A percentile compares a stretch with the other conserved stretches of the same genome.
These are phyloP conservation scores for Sebastes kiyomatsui DNA, from an alignment of 2,797 vertebrate species.

Conservation along the genomic window DNA sequence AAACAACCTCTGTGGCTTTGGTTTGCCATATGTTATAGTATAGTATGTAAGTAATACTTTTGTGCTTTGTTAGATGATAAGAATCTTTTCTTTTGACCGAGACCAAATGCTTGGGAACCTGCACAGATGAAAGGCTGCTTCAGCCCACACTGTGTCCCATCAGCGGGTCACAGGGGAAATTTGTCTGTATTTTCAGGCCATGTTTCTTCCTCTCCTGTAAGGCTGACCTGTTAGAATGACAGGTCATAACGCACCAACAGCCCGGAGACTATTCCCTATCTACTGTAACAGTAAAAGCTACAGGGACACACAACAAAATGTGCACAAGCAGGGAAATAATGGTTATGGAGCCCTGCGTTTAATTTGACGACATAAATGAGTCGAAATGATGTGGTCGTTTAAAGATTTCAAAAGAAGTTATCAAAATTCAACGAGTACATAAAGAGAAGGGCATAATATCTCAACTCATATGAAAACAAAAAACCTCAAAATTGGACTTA, in stretches of 20 bases:
- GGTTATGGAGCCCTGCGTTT: neutral
- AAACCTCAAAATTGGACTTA: neutral
- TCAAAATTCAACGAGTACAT: neutral
- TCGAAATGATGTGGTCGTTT: neutral
- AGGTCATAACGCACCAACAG: conserved; percentile 27
- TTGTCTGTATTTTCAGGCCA: conserved; percentile 32
- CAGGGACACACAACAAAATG: neutral
- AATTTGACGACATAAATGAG: neutral
- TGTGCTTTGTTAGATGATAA: neutral
- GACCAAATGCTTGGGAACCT: conserved; percentile 9
- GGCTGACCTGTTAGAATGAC: conserved; percentile 39
- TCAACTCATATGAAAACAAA: neutral
- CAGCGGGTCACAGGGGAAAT: conserved; percentile 47
- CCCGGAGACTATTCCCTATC: neutral
- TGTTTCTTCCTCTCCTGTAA: conserved; percentile 30
- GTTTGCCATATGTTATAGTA: neutral
- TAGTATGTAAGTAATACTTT: neutral
- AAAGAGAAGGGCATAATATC: neutral
- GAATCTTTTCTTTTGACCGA: conserved; percentile 12
- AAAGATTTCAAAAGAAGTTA: neutral
- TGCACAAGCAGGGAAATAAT: neutral
- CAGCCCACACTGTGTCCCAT: neutral
- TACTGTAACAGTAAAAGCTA: neutral
- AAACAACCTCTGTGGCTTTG: neutral
- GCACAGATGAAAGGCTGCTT: conserved; percentile 24